phyloP scores from a whole-genome alignment of 2,888 invertebrate species.

The Patella ulyssiponensis region DNA sequence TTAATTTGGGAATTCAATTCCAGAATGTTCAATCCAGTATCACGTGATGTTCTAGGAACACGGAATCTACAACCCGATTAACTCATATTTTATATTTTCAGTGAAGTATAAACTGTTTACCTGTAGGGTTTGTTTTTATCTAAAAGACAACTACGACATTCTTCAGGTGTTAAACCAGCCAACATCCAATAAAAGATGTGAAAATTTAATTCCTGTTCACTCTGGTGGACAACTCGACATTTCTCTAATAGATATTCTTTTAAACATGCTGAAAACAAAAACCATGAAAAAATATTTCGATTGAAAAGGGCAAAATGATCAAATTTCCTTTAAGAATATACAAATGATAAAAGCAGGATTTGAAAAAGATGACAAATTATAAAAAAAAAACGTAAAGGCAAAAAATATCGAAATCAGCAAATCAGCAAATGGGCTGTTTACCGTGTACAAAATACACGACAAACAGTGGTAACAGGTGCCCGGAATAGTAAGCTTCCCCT shows the following conservation, averaged over 20 bases:
- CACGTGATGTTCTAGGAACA: too few species aligned
- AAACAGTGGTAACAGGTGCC: too few species aligned
- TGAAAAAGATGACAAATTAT: too few species aligned
- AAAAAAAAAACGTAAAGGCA: too few species aligned
- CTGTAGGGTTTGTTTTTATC: conserved; percentile 17
- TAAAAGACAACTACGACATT: conserved; percentile 47
- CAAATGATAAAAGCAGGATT: too few species aligned
- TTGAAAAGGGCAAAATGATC: background rate
- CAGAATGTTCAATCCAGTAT: too few species aligned
- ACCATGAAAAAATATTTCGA: background rate
- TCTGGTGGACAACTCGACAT: conserved; percentile 65
- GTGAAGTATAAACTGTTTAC: background rate
- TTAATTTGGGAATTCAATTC: too few species aligned
- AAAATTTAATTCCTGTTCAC: conserved; percentile 63
- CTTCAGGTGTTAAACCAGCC: conserved; percentile 62
- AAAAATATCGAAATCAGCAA: too few species aligned
- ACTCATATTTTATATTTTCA: conserved; percentile 7
- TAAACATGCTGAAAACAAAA: conserved; percentile 55
- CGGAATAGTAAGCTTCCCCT: too few species aligned
- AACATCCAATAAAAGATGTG: conserved; percentile 71
- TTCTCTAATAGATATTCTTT: conserved; percentile 69
- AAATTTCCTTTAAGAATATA: background rate
- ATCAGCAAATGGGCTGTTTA: too few species aligned
- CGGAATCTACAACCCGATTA: background rate
- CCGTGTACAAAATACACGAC: too few species aligned